A percentile compares a stretch with the other conserved stretches of the same genome.
These are phyloP conservation scores for Saturnia japonica DNA, from an alignment of 2,888 invertebrate genomes.

Conservation along the genomic window DNA sequence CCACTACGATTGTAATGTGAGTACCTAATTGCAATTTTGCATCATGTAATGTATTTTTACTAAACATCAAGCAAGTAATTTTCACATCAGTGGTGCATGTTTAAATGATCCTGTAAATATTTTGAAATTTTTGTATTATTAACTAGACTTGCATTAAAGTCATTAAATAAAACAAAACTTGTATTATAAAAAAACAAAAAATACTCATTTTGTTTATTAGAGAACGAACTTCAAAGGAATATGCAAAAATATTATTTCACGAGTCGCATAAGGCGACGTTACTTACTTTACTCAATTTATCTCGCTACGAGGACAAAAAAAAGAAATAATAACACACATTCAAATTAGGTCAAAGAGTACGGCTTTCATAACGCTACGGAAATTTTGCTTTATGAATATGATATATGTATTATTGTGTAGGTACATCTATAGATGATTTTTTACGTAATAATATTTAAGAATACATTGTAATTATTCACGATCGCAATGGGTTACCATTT, in stretches of 20 bases:
- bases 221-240: slow-evolving; percentile 20
- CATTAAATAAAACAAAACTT: no score
- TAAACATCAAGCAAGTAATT: no score
- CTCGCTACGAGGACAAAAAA: slow-evolving; percentile 26
- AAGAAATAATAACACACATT: slow-evolving; percentile 31
- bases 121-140: no score
- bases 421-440: slow-evolving; percentile 2
- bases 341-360: slow-evolving; percentile 32
- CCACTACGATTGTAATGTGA: no score
- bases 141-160: no score
- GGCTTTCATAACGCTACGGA: slow-evolving; percentile 28
- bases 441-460: not conserved
- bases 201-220: slow-evolving; percentile 19
- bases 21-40: no score
- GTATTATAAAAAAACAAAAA: not conserved
- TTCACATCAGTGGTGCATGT: no score
- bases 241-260: slow-evolving; percentile 18
- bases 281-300: slow-evolving; percentile 26
- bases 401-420: not conserved
- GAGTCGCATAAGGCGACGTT: slow-evolving; percentile 19
- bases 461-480: not conserved
- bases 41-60: no score
- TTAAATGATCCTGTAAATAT: no score
- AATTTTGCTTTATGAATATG: slow-evolving; percentile 29
- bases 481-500: no score